A percentile compares a stretch with the other conserved stretches of the same genome.
These are phyloP conservation scores for Coenonympha glycerion DNA, from an alignment of 2,888 invertebrate genomes.

Conservation along the genomic window DNA sequence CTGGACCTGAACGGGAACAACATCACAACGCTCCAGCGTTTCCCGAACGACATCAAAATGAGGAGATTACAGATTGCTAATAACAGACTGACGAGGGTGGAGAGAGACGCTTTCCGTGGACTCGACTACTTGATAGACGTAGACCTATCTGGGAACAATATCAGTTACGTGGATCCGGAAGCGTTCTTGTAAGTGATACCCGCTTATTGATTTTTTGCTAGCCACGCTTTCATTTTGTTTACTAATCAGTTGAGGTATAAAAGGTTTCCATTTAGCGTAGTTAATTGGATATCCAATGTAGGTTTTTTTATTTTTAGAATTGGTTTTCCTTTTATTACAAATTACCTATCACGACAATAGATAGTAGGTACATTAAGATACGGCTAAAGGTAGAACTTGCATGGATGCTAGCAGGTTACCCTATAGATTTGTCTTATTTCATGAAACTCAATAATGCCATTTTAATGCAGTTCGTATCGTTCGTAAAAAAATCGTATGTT, in stretches of 20 bases:
- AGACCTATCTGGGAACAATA: conserved; percentile 81
- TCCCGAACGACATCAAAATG: conserved; percentile 81
- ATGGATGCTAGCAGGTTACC: too few relatives aligned
- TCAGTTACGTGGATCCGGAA: conserved; percentile 79
- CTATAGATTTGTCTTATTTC: too few relatives aligned
- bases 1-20: conserved; percentile 83
- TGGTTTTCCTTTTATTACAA: background rate
- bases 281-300: background rate
- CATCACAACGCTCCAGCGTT: conserved; percentile 75
- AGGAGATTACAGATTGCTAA: conserved; percentile 82
- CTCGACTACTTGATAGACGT: conserved; percentile 81
- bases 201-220: background rate
- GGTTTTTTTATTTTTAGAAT: background rate
- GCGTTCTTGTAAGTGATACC: conserved; percentile 76
- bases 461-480: too few relatives aligned
- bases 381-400: too few relatives aligned
- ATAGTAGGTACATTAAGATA: too few relatives aligned
- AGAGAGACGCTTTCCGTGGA: conserved; percentile 78
- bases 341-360: too few relatives aligned
- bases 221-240: background rate
- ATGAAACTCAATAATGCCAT: too few relatives aligned
- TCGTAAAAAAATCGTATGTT: too few relatives aligned
- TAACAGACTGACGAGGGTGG: conserved; percentile 77
- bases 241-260: background rate
- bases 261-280: background rate